phyloP scores from a whole-genome alignment of 2,797 vertebrate genomes.

The Mergus octosetaceus region DNA sequence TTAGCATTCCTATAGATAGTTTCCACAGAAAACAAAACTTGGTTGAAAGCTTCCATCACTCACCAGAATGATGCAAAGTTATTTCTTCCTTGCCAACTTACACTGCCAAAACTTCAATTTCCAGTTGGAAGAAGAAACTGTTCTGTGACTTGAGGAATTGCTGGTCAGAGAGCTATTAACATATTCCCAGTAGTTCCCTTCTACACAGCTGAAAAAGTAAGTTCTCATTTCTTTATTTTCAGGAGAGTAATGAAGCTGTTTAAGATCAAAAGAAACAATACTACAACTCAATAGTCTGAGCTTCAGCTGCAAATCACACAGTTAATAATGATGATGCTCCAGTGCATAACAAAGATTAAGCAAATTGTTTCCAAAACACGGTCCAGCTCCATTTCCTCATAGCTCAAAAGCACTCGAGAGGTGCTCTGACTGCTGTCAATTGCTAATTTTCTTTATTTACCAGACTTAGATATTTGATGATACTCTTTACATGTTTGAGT shows the following conservation, averaged over 20 bases:
- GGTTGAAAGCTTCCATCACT: background rate
- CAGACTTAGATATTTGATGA: background rate
- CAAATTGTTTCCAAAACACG: background rate
- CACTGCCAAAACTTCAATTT: background rate
- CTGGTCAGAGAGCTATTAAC: background rate
- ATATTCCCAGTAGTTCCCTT: background rate
- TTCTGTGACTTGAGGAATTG: background rate
- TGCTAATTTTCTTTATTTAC: background rate
- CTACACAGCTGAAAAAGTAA: background rate
- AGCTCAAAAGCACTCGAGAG: background rate
- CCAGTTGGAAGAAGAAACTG: background rate
- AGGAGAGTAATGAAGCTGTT: background rate
- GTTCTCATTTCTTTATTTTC: background rate
- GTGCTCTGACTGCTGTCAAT: background rate
- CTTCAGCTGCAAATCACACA: background rate
- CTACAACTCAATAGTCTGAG: background rate
- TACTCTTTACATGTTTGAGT: background rate
- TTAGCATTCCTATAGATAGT: background rate
- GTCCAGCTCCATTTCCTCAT: background rate
- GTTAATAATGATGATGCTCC: background rate
- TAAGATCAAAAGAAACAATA: background rate
- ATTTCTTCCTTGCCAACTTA: background rate
- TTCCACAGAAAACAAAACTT: background rate
- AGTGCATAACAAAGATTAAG: background rate
- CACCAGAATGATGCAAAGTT: rapidly evolving